Conservation (phyloP, 1,140 invertebrate genomes). For the Nebria ingens region DNA sequence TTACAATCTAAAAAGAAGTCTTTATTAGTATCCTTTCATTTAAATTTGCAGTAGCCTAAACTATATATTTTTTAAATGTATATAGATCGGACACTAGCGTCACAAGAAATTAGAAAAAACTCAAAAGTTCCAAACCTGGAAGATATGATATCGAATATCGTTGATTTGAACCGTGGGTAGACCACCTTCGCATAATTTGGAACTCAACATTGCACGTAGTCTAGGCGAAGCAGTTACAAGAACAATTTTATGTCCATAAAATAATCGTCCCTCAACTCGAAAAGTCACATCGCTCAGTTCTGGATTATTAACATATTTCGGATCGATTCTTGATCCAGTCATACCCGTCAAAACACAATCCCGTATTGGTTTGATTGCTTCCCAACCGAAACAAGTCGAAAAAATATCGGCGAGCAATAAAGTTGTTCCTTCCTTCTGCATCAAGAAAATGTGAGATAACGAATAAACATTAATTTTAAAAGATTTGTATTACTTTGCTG, state of each 20-base stretch:
- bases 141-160: conserved; percentile 85
- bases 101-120: conserved; percentile 16
- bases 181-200: conserved; percentile 61
- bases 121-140: conserved; percentile 70
- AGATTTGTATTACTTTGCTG: conserved; percentile 57
- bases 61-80: too few relatives aligned
- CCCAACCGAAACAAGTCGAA: conserved; percentile 79
- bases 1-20: conserved; percentile 58
- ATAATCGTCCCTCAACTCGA: conserved; percentile 79
- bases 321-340: conserved; percentile 69
- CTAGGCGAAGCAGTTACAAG: conserved; percentile 79
- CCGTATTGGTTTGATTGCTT: conserved; percentile 66
- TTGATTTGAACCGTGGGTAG: conserved; percentile 84
- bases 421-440: conserved; percentile 78
- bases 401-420: conserved; percentile 80
- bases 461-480: background rate
- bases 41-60: conserved; percentile 11
- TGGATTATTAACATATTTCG: conserved; percentile 86
- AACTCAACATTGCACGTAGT: conserved; percentile 76
- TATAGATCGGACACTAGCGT: background rate
- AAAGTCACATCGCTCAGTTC: conserved; percentile 86
- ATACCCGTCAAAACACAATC: conserved; percentile 48
- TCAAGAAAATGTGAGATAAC: background rate
- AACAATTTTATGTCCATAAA: conserved; percentile 90
- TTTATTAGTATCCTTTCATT: conserved; percentile 13